A percentile compares a stretch with the other conserved stretches of the same genome.
These are phyloP conservation scores for Stenurella melanura DNA, from an alignment of 2,888 invertebrate genomes.

Conservation along the genomic window DNA sequence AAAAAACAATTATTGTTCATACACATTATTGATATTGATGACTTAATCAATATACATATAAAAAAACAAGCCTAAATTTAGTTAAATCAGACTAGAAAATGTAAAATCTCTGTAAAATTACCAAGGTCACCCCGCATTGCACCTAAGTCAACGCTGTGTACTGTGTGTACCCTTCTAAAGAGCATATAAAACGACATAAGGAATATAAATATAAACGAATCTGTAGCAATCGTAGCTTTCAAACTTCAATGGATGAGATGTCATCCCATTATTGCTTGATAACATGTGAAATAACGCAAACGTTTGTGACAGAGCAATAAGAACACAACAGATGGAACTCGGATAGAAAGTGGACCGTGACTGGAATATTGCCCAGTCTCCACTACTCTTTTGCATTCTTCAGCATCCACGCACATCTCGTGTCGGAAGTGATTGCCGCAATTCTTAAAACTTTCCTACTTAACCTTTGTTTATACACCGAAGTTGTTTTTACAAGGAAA, in stretches of 20 bases:
- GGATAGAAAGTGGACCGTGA: slow-evolving; percentile 62
- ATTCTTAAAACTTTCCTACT: slow-evolving; percentile 34
- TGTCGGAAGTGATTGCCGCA: slow-evolving; percentile 53
- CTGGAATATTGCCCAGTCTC: slow-evolving; percentile 49
- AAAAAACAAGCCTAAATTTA: no score
- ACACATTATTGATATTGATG: no score
- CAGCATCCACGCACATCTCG: slow-evolving; percentile 45
- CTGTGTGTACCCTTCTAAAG: no score
- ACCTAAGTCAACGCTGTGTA: no score
- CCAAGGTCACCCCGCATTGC: no score
- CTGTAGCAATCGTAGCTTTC: slow-evolving; percentile 27
- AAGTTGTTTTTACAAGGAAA: not conserved
- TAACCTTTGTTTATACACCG: slow-evolving; percentile 19
- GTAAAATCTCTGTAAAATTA: no score
- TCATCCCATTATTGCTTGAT: slow-evolving; percentile 61
- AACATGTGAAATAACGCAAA: slow-evolving; percentile 61
- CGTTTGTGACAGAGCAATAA: slow-evolving; percentile 60
- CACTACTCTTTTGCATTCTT: slow-evolving; percentile 45
- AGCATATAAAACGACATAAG: no score
- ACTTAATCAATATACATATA: no score
- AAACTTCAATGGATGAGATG: slow-evolving; percentile 51
- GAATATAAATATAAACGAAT: slow-evolving; percentile 27
- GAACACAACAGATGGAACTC: slow-evolving; percentile 59
- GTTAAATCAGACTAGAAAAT: no score
- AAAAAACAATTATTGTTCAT: no score